A percentile compares a stretch with the other conserved stretches of the same genome.
phyloP scores from a whole-genome alignment of 2,113 vertebrate species.

The Hymenochirus boettgeri region DNA sequence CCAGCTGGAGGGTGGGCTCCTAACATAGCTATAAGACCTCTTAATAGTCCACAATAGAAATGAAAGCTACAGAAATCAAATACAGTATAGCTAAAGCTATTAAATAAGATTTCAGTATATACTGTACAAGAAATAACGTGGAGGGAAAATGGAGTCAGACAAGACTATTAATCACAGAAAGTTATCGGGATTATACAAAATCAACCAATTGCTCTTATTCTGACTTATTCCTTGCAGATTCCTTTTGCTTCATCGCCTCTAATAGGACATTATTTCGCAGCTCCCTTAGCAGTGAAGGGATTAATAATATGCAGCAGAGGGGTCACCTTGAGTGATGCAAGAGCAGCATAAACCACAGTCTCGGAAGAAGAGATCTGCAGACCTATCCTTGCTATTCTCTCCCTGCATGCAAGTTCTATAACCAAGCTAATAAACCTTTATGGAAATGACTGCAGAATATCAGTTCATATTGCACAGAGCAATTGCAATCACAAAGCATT shows the following conservation, averaged over 20 bases:
- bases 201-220: conserved; percentile 30
- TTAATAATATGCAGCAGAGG: conserved; percentile 35
- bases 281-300: conserved; percentile 40
- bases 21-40: too few relatives aligned
- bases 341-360: conserved; percentile 35
- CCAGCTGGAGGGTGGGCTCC: too few relatives aligned
- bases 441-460: too few relatives aligned
- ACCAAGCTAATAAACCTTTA: too few relatives aligned
- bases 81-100: too few relatives aligned
- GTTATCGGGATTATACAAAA: conserved; percentile 25
- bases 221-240: conserved; percentile 19
- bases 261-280: conserved; percentile 30
- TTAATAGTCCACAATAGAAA: too few relatives aligned
- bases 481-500: too few relatives aligned
- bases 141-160: not conserved
- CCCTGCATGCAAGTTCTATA: not conserved
- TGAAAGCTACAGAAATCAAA: too few relatives aligned
- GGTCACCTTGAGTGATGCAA: conserved; percentile 39
- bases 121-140: not conserved
- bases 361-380: conserved; percentile 34
- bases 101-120: too few relatives aligned
- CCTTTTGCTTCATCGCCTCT: conserved; percentile 33
- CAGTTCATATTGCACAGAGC: too few relatives aligned
- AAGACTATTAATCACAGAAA: conserved; percentile 17
- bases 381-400: conserved; percentile 11